A percentile compares a stretch with the other conserved stretches of the same genome.
Evolutionary conservation across 2,113 vertebrate genomes (phyloP).

Genomic region (Neodon shergylaensis): DNA sequence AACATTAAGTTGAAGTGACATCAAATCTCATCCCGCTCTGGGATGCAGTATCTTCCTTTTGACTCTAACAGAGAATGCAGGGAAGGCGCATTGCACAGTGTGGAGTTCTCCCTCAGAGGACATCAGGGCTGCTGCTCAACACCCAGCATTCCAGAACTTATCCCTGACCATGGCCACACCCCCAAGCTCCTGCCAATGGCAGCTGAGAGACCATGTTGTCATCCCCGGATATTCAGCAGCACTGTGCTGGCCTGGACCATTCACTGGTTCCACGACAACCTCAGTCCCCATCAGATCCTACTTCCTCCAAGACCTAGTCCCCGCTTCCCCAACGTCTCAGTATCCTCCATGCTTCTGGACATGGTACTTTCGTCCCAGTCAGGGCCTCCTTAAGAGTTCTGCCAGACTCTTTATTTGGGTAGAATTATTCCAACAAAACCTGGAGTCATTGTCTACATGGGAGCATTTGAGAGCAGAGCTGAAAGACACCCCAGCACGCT

Average conservation of each 20-base stretch:
- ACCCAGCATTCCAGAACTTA: too few species aligned
- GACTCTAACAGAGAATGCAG: background rate
- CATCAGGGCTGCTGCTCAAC: background rate
- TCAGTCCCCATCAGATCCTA: background rate
- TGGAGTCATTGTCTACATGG: fast-evolving
- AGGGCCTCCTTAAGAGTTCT: background rate
- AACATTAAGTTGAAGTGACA: background rate
- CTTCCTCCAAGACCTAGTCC: background rate
- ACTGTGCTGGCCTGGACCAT: background rate
- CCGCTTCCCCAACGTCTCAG: fast-evolving
- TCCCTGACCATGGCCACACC: background rate
- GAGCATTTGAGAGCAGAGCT: background rate
- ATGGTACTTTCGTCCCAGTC: background rate
- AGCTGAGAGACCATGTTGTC: background rate
- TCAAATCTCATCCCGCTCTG: background rate
- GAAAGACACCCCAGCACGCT: background rate
- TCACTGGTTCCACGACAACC: background rate
- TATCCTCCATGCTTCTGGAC: background rate
- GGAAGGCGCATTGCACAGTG: background rate
- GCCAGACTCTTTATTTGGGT: too few species aligned
- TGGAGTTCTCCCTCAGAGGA: background rate
- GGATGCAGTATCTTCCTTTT: too few species aligned
- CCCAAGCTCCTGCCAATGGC: background rate
- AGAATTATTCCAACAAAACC: background rate
- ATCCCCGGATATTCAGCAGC: background rate